Base-by-base conservation (phyloP, 2,888 invertebrate genomes). In the Mythimna ferrago region DNA sequence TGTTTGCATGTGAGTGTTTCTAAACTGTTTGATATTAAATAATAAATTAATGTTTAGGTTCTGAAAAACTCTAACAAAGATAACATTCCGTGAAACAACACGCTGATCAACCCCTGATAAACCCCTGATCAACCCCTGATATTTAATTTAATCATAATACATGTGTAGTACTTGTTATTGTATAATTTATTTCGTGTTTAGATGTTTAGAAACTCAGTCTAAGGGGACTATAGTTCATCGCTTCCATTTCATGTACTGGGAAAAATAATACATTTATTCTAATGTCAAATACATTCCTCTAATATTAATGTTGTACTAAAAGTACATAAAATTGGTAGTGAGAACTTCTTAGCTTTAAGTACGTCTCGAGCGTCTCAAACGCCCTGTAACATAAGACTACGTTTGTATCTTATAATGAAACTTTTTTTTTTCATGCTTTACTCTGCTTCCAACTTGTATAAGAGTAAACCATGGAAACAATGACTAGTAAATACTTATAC, bases 1-100 rank as follows among this genome's bases (percentile, higher is more conserved):
- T 71, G 41, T 68, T 57, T 76, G 76, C 65, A 76, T 76, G 74
- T 54, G 6, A 41, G 26, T 69, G 72, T 66, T 57, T 44, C 44
- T 26, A 54, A 58, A 56, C 21, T 38, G 44, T 41, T 21, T n/a
- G n/a, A n/a, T 53, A 53, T 53, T 41, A 57, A 35, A 35, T 44
- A n/a, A 51, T 58, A 35, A 44, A 57, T 66, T 66, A 44, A 63
- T 71, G 16, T 71, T 63, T 61, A 61, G 58, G 58, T 35, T 38
- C 58, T 57, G 57, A 53, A 7, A 16, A 7, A 57, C 10, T 38
- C 60, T 5, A 10, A 10, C 5, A 60, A 32, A 16, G 32, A 57
- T 32, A 19, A 60, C 19, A n/a, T 9, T 38, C 58, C 0, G 58
- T 35, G 10, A 58, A 16, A 5, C 35, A 9, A 19, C 19, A n/a